Evolutionary conservation across 2,797 vertebrate genomes (phyloP).

Genomic region (Leptodactylus fallax): DNA sequence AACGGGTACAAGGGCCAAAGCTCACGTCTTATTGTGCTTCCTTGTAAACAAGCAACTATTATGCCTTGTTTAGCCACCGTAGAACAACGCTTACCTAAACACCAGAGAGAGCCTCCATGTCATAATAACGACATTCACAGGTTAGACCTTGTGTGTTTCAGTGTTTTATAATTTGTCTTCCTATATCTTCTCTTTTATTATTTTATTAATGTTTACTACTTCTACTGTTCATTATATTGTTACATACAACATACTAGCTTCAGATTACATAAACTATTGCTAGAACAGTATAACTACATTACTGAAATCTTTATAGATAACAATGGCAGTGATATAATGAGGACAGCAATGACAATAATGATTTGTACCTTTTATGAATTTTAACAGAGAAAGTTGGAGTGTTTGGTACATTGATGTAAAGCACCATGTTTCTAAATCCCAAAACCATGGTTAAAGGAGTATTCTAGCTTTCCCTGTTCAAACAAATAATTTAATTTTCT

Average conservation of each 20-base stretch:
- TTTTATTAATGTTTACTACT: background rate
- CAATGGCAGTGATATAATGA: background rate
- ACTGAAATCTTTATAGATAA: background rate
- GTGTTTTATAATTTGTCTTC: background rate
- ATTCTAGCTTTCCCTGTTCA: too few relatives aligned
- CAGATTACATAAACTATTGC: background rate
- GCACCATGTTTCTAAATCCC: background rate
- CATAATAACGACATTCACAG: conserved; percentile 14
- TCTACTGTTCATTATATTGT: background rate
- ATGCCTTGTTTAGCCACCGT: background rate
- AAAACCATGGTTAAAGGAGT: background rate
- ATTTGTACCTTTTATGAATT: too few relatives aligned
- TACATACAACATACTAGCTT: background rate
- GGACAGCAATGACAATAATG: background rate
- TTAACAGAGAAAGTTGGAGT: background rate
- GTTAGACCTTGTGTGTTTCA: conserved; percentile 20
- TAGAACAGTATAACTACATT: background rate
- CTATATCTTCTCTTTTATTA: background rate
- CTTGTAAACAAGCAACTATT: background rate
- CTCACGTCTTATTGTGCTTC: background rate
- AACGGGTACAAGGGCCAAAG: background rate
- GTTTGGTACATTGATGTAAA: background rate
- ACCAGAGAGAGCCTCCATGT: background rate
- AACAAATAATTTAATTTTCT: too few relatives aligned
- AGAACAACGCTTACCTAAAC: background rate